These are phyloP conservation scores for Lithobates pipiens DNA, from an alignment of 2,797 vertebrate species.

Conservation along the genomic window DNA sequence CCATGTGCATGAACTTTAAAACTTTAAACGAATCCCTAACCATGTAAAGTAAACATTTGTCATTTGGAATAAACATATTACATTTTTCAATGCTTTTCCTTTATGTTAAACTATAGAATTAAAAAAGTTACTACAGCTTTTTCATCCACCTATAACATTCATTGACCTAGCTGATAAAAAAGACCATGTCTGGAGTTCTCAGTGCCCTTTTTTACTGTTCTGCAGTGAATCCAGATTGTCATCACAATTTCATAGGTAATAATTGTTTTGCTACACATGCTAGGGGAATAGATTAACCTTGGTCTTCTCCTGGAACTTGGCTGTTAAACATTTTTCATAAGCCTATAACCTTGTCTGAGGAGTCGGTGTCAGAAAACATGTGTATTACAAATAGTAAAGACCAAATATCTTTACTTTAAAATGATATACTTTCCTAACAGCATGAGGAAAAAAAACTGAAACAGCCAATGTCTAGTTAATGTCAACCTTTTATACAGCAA, in stretches of 20 bases:
- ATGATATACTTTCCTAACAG: not conserved
- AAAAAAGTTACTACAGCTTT: not conserved
- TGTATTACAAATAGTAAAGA: not conserved
- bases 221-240: not conserved
- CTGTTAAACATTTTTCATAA: not conserved
- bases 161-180: not conserved
- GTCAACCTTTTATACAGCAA: not conserved
- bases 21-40: too few relatives aligned
- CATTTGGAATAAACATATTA: too few relatives aligned
- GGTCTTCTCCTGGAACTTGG: not conserved
- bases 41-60: too few relatives aligned
- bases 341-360: not conserved
- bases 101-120: not conserved
- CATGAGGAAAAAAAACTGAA: too few relatives aligned
- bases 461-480: not conserved
- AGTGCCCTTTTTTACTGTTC: not conserved
- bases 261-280: not conserved
- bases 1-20: too few relatives aligned
- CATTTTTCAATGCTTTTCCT: not conserved
- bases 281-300: not conserved
- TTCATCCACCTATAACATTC: not conserved
- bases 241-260: conserved; percentile 5
- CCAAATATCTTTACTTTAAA: too few relatives aligned
- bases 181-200: not conserved
- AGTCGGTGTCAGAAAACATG: not conserved